These are phyloP conservation scores for Esox masquinongy DNA, from an alignment of 2,797 vertebrate genomes.

Conservation along the genomic window DNA sequence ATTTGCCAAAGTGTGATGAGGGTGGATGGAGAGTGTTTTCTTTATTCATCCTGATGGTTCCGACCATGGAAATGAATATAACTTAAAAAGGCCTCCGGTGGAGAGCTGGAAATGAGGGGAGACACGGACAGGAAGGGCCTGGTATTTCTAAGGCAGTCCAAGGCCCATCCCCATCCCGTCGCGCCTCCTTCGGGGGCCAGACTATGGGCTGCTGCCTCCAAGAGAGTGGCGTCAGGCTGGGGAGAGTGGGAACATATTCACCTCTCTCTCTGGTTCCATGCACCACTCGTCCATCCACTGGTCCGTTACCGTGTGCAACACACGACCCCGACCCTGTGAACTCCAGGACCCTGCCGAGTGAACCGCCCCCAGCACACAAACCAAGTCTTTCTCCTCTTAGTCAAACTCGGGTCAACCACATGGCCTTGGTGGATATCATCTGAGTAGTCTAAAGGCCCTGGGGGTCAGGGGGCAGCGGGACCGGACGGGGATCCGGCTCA, in stretches of 20 bases:
- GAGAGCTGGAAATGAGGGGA: slow-evolving; percentile 52
- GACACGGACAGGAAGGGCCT: slow-evolving; percentile 49
- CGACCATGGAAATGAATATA: slow-evolving; percentile 17
- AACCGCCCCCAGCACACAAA: slow-evolving; percentile 1
- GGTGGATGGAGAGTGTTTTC: slow-evolving; percentile 31
- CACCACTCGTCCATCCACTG: slow-evolving; percentile 11
- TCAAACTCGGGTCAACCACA: slow-evolving; percentile 25
- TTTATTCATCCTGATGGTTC: slow-evolving; percentile 24
- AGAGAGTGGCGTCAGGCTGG: slow-evolving; percentile 20
- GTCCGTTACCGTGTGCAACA: slow-evolving; percentile 16
- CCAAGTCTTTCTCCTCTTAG: slow-evolving; percentile 11
- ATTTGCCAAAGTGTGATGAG: slow-evolving; percentile 18
- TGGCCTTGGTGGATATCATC: slow-evolving; percentile 28
- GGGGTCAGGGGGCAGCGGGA: not conserved
- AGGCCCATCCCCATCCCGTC: slow-evolving; percentile 13
- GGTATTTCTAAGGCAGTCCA: slow-evolving; percentile 32
- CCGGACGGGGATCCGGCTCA: not conserved
- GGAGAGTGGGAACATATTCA: slow-evolving; percentile 21
- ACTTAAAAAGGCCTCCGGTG: slow-evolving; percentile 38
- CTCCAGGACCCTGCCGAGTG: not conserved
- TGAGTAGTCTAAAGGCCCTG: not conserved
- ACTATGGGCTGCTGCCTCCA: not conserved
- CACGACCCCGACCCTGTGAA: slow-evolving; percentile 24
- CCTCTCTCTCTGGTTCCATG: slow-evolving; percentile 26
- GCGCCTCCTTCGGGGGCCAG: slow-evolving; percentile 35